Percentiles rank a stretch among this genome's conserved stretches.
Evolutionary conservation across 2,797 vertebrate genomes (phyloP).

Genomic region (Bryconaethiops microstoma): DNA sequence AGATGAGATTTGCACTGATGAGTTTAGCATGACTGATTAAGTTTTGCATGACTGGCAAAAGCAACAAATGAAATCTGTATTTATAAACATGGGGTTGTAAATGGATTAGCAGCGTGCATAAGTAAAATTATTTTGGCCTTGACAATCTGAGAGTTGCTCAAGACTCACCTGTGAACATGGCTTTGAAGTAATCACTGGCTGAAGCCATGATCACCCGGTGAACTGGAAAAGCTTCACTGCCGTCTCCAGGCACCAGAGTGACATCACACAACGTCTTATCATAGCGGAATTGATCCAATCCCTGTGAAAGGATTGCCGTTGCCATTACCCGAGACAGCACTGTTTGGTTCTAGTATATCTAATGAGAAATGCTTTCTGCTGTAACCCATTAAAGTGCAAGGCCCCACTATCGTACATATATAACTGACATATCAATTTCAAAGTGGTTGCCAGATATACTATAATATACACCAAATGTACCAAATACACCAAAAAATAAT

Average conservation of each 20-base stretch:
- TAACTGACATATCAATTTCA: not conserved
- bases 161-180: conserved; percentile 82
- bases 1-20: not conserved
- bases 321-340: not conserved
- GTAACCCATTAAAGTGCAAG: not conserved
- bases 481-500: not conserved
- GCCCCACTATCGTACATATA: not conserved
- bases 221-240: conserved; percentile 75
- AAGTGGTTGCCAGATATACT: not conserved
- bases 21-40: not conserved
- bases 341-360: not conserved
- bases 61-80: not conserved
- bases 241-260: conserved; percentile 77
- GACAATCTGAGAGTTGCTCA: not conserved
- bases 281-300: conserved; percentile 73
- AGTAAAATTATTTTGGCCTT: not conserved
- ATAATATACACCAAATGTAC: not conserved
- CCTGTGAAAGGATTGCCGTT: conserved; percentile 60
- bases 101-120: not conserved
- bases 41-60: not conserved
- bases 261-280: conserved; percentile 79
- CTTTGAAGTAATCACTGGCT: conserved; percentile 84
- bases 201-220: conserved; percentile 85
- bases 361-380: not conserved
- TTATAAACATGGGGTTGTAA: not conserved